Conservation (phyloP, 2,113 vertebrate species). For the Microcebus ravelobensis region DNA sequence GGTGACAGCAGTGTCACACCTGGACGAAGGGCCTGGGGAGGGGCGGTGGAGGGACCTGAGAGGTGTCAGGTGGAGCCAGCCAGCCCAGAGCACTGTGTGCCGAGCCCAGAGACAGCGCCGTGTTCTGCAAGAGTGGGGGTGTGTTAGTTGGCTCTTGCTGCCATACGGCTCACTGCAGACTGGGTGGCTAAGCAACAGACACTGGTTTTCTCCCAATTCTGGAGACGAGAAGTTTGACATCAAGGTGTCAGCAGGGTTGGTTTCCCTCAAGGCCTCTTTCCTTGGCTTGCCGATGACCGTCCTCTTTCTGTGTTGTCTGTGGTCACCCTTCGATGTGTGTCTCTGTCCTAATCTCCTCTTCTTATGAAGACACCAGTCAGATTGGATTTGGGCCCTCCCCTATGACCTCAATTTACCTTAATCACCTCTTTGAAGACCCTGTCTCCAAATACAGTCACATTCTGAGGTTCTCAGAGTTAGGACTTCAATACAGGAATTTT, state of each 20-base stretch:
- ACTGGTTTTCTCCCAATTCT: not conserved
- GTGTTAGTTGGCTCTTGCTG: fast-evolving
- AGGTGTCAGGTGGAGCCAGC: not conserved
- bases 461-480: not conserved
- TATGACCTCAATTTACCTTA: not conserved
- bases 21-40: not conserved
- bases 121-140: not conserved
- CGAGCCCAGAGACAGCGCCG: not conserved
- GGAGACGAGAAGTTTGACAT: not conserved
- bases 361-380: not conserved
- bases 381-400: not conserved
- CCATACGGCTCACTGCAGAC: not conserved
- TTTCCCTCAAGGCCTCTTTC: not conserved
- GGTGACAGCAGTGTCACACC: fast-evolving
- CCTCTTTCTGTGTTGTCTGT: not conserved
- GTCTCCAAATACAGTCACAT: not conserved
- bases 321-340: not conserved
- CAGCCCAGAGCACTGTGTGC: no score
- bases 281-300: not conserved
- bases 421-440: not conserved
- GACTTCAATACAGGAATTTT: not conserved
- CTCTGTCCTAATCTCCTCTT: not conserved
- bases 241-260: no score
- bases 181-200: not conserved
- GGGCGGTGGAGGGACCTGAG: not conserved